These are phyloP conservation scores for Prietella phreatophila DNA, from an alignment of 2,113 vertebrate genomes.

Conservation along the genomic window DNA sequence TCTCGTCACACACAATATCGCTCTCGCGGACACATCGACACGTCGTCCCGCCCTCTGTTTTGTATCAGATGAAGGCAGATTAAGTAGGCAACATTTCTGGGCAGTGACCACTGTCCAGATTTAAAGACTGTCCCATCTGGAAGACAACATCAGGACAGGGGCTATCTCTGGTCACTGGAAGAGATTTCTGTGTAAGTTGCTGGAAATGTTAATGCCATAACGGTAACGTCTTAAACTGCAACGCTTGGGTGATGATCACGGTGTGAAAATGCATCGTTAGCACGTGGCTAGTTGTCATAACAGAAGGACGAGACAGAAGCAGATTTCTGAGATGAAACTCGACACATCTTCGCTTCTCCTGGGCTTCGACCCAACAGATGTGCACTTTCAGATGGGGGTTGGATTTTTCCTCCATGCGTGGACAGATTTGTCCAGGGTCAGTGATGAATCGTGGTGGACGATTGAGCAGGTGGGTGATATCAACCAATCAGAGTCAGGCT, in stretches of 20 bases:
- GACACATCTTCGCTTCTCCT: neutral
- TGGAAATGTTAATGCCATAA: neutral
- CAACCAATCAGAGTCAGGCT: neutral
- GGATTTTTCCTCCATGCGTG: neutral
- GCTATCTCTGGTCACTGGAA: neutral
- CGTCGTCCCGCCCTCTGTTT: neutral
- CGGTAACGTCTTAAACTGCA: neutral
- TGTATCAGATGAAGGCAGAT: neutral
- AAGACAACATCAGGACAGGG: neutral
- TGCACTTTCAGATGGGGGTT: neutral
- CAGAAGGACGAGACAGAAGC: neutral
- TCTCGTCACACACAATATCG: neutral
- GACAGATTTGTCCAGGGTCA: conserved; percentile 11
- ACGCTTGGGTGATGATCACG: neutral
- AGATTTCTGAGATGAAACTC: neutral
- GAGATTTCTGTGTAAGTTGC: neutral
- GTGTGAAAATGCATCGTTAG: neutral
- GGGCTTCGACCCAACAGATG: neutral
- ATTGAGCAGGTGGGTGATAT: neutral
- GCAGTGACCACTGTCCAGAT: neutral
- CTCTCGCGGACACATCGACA: neutral
- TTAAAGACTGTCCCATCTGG: neutral
- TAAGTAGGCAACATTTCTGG: neutral
- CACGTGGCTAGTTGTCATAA: neutral
- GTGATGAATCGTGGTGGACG: neutral